These are phyloP conservation scores for Silurus asotus DNA, from an alignment of 2,113 vertebrate genomes.

Conservation along the genomic window DNA sequence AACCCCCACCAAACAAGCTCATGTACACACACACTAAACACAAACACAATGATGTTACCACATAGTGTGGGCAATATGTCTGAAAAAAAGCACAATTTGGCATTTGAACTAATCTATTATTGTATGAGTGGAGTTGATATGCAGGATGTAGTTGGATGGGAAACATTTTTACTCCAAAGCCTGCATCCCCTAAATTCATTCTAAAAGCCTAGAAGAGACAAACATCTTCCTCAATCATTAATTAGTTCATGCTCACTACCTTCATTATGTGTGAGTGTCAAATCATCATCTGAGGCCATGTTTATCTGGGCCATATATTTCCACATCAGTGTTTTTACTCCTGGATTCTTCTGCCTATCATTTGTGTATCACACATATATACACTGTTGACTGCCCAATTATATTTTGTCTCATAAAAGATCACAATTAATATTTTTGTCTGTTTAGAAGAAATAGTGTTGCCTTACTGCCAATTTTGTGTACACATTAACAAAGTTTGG, in stretches of 20 bases:
- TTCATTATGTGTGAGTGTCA: slow-evolving; percentile 64
- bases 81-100: slow-evolving; percentile 73
- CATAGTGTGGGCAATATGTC: slow-evolving; percentile 78
- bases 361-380: neutral
- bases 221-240: slow-evolving; percentile 65
- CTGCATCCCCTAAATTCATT: slow-evolving; percentile 56
- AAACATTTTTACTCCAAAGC: slow-evolving; percentile 65
- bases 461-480: neutral
- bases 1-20: slow-evolving; percentile 66
- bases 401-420: neutral
- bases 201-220: slow-evolving; percentile 70
- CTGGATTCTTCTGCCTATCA: slow-evolving; percentile 51
- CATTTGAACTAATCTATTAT: slow-evolving; percentile 76
- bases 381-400: neutral
- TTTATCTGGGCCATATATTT: slow-evolving; percentile 58
- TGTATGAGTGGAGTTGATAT: slow-evolving; percentile 67
- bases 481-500: slow-evolving; percentile 4
- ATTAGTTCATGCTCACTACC: slow-evolving; percentile 71
- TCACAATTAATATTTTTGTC: neutral
- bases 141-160: slow-evolving; percentile 67
- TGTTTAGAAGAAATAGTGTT: neutral
- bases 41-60: slow-evolving; percentile 67
- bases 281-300: slow-evolving; percentile 65
- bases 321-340: slow-evolving; percentile 57
- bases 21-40: slow-evolving; percentile 49